Percentiles rank a stretch among this genome's conserved stretches.
Conservation (phyloP, 2,113 vertebrate species). For the Dascyllus trimaculatus region DNA sequence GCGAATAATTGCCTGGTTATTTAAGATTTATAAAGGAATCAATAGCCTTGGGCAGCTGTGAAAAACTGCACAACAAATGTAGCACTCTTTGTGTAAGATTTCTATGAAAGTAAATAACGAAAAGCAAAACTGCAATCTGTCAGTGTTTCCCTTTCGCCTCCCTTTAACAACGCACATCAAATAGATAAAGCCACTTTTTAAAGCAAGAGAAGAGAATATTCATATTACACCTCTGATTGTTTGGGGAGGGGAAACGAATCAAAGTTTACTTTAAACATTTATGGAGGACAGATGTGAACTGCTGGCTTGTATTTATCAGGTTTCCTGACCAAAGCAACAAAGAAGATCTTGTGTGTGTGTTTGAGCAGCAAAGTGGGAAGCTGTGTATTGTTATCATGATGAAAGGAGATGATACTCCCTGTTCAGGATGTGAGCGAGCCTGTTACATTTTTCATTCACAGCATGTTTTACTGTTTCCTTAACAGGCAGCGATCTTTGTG, state of each 20-base stretch:
- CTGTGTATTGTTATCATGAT: constrained; percentile 9
- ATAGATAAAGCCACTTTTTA: too few relatives aligned
- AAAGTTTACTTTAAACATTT: not conserved
- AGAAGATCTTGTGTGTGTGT: not conserved
- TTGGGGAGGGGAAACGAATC: not conserved
- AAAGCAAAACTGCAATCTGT: not conserved
- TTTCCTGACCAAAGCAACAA: not conserved
- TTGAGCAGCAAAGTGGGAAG: not conserved
- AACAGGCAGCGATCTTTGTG: not conserved
- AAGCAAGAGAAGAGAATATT: not conserved
- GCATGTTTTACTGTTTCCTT: not conserved
- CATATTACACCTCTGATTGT: constrained; percentile 3
- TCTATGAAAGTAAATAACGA: not conserved
- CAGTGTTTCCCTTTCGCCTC: too few relatives aligned
- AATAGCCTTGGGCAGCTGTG: too few relatives aligned
- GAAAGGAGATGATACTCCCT: not conserved
- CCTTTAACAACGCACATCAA: too few relatives aligned
- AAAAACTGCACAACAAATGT: not conserved
- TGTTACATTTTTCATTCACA: constrained; percentile 6
- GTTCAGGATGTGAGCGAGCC: constrained; percentile 4
- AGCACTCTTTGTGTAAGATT: not conserved
- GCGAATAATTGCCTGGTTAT: too few relatives aligned
- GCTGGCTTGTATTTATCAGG: constrained; percentile 7
- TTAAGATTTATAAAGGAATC: too few relatives aligned
- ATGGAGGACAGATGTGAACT: not conserved